Evolutionary conservation across 2,797 vertebrate species (phyloP).

Genomic region (Pogoniulus pusillus): DNA sequence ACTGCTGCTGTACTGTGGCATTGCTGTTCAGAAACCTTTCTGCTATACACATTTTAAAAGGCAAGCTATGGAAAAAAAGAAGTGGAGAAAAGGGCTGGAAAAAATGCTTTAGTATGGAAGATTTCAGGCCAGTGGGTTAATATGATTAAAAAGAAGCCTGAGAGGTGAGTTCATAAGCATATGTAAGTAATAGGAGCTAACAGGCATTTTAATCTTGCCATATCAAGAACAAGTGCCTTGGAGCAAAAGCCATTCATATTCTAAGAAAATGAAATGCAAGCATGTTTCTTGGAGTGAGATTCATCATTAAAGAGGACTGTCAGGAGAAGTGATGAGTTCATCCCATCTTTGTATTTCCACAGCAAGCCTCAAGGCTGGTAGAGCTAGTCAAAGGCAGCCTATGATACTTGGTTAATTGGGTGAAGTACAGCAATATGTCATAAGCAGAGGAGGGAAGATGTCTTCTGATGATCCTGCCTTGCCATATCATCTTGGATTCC

Average conservation of each 20-base stretch:
- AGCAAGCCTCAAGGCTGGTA: background rate
- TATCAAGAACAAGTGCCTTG: conserved; percentile 31
- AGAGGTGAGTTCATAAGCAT: background rate
- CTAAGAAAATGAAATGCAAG: conserved; percentile 2
- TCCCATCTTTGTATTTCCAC: background rate
- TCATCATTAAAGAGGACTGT: conserved; percentile 21
- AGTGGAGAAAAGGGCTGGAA: background rate
- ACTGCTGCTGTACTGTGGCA: background rate
- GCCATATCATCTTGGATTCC: background rate
- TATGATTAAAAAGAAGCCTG: background rate
- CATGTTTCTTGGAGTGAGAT: conserved; percentile 8
- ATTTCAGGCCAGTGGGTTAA: background rate
- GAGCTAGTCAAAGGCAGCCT: background rate
- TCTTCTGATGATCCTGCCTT: background rate
- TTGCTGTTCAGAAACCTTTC: background rate
- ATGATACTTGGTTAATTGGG: background rate
- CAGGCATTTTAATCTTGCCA: conserved; percentile 8
- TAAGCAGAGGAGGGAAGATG: background rate
- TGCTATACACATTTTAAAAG: background rate
- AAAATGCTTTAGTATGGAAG: background rate
- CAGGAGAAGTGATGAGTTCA: background rate
- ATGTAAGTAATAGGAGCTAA: background rate
- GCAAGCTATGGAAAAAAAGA: background rate
- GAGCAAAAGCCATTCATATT: background rate
- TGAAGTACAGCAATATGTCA: background rate